Base-by-base conservation (phyloP, 2,797 vertebrate genomes). In the Helarctos malayanus region DNA sequence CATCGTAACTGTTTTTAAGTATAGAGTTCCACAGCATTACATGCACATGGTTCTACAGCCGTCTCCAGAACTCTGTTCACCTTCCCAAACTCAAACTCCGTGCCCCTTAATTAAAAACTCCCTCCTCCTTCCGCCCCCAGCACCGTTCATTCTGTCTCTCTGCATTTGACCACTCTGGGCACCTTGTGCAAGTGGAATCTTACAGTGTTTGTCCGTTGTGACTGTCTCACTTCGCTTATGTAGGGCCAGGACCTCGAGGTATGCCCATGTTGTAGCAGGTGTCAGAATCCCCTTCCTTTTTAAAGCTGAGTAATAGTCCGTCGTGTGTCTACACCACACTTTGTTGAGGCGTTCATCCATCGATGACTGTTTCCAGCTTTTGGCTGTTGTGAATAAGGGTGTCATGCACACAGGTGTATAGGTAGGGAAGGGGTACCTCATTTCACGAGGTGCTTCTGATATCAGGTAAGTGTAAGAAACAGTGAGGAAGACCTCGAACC, bases 31-130 rank as follows among this genome's bases (percentile, higher is more conserved):
- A 38, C 1, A 15, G 18, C 63, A 18, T 41, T 57, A 23, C 27
- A 32, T 9, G 25, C 38, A 19, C 32, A 0, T 21, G 18, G 29
- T 35, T 3, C 19, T 14, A 0, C 29, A 1, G 2, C 19, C 3
- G 1, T 38, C 38, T 29, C n/a, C 52, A n/a, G 32, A 90, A 52
- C 69, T 18, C 25, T 38, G 4, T 38, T 41, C 38, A 8, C 59
- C n/a, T 90, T 59, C 49, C 80, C 88, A n/a, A 16, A 52, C 19
- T 4, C 29, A 78, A 84, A 49, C 71, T 35, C 47, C 27, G 2
- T 16, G 5, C 79, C 69, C 14, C 0, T 27, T 23, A 25, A 15
- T 49, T 32, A 68, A 32, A 23, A 18, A 32, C 69, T 68, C 59
- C 47, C 29, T 63, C 56, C 35, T 75, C 35, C 47, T 29, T 7